These are phyloP conservation scores for Mormoops blainvillei DNA, from an alignment of 2,113 vertebrate genomes.

Conservation along the genomic window DNA sequence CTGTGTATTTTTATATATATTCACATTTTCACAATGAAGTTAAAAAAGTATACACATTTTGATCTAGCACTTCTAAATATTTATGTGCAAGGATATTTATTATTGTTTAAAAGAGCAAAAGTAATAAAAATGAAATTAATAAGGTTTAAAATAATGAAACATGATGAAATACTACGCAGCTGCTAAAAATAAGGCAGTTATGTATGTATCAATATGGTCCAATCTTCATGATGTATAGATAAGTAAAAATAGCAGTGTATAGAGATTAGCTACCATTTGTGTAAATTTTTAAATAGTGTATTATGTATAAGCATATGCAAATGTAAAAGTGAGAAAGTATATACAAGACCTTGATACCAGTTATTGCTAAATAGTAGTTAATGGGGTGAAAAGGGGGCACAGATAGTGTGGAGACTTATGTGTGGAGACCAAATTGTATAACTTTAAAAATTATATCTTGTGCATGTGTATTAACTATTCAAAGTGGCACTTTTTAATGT, in stretches of 20 bases:
- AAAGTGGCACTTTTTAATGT: background rate
- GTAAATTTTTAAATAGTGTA: background rate
- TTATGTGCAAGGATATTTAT: slow-evolving; percentile 17
- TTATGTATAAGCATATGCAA: background rate
- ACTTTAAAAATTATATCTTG: background rate
- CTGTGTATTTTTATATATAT: background rate
- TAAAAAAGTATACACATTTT: background rate
- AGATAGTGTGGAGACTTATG: background rate
- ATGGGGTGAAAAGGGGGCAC: background rate
- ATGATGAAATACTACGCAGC: background rate
- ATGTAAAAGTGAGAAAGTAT: background rate
- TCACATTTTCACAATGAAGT: background rate
- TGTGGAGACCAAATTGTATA: background rate
- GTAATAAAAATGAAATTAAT: background rate
- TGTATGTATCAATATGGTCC: background rate
- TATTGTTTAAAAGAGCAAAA: background rate
- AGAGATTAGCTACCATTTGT: background rate
- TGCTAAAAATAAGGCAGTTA: background rate
- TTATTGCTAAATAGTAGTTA: background rate
- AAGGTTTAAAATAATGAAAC: background rate
- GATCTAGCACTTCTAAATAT: background rate
- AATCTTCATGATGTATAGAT: background rate
- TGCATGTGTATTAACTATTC: background rate
- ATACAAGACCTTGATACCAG: background rate
- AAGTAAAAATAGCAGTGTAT: slow-evolving; percentile 1